A percentile compares a stretch with the other conserved stretches of the same genome.
These are phyloP conservation scores for Lordiphosa fenestrarum DNA, from an alignment of 2,888 invertebrate species.

Conservation along the genomic window DNA sequence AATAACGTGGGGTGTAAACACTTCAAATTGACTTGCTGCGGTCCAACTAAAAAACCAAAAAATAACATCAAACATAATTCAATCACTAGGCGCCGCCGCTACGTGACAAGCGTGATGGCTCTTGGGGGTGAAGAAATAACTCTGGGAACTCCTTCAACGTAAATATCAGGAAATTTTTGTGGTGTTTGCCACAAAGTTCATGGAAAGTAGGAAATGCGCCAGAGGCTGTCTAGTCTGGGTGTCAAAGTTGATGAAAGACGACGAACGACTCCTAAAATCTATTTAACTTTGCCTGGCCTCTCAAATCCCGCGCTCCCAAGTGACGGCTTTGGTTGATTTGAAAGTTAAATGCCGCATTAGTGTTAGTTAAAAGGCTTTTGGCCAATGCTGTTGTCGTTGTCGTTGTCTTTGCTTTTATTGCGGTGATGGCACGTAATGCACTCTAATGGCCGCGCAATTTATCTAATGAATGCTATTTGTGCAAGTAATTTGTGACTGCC, in stretches of 20 bases:
- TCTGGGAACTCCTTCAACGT: constrained; percentile 36
- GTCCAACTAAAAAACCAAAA: neutral
- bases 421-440: constrained; percentile 37
- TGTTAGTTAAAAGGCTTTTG: constrained; percentile 41
- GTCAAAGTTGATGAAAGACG: constrained; percentile 53
- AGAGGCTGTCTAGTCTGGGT: constrained; percentile 23
- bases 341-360: constrained; percentile 51
- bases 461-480: constrained; percentile 53
- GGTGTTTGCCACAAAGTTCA: constrained; percentile 25
- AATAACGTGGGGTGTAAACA: constrained; percentile 17
- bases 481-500: constrained; percentile 28
- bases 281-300: constrained; percentile 21
- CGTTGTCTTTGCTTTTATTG: constrained; percentile 33
- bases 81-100: constrained; percentile 42
- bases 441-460: constrained; percentile 39
- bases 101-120: constrained; percentile 53
- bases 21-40: neutral
- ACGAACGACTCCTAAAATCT: constrained; percentile 24
- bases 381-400: constrained; percentile 12
- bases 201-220: constrained; percentile 37
- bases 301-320: neutral
- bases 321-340: constrained; percentile 46
- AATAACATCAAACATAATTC: constrained; percentile 38
- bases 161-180: constrained; percentile 27
- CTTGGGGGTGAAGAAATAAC: constrained; percentile 22